Percentiles rank a stretch among this genome's conserved stretches.
Evolutionary conservation across 2,888 invertebrate species (phyloP).

Genomic region (Ariolimax columbianus): DNA sequence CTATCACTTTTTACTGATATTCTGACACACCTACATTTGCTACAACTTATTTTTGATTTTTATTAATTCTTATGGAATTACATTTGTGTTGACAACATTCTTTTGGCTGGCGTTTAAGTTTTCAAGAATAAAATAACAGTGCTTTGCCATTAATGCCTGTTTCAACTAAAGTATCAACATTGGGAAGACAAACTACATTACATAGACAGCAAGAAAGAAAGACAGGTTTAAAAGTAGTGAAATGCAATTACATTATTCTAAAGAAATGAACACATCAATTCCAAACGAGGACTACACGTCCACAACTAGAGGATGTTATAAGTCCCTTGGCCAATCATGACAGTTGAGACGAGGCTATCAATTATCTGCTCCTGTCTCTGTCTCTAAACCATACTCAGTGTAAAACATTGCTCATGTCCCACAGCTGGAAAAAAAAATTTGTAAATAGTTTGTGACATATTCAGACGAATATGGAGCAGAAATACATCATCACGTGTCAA

Average conservation of each 20-base stretch:
- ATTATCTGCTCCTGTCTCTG: not conserved
- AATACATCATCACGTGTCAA: not conserved
- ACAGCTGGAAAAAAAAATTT: conserved; percentile 57
- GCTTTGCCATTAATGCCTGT: not conserved
- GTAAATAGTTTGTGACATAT: not conserved
- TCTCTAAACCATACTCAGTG: conserved; percentile 51
- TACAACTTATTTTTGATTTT: too few species aligned
- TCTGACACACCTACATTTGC: too few species aligned
- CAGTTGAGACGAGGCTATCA: not conserved
- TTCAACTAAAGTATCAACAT: not conserved
- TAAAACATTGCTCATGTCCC: conserved; percentile 67
- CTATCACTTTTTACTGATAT: too few species aligned
- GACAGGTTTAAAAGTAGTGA: not conserved
- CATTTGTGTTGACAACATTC: too few species aligned
- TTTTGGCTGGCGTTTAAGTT: too few species aligned
- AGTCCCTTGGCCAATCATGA: not conserved
- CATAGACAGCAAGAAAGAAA: not conserved
- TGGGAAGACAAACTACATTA: not conserved
- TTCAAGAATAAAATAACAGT: not conserved
- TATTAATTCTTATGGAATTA: too few species aligned
- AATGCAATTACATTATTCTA: not conserved
- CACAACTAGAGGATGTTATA: not conserved
- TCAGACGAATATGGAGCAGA: not conserved
- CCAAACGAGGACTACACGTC: not conserved
- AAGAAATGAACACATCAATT: not conserved